Conservation (phyloP, 2,113 vertebrate genomes). For the Aegithalos caudatus region DNA sequence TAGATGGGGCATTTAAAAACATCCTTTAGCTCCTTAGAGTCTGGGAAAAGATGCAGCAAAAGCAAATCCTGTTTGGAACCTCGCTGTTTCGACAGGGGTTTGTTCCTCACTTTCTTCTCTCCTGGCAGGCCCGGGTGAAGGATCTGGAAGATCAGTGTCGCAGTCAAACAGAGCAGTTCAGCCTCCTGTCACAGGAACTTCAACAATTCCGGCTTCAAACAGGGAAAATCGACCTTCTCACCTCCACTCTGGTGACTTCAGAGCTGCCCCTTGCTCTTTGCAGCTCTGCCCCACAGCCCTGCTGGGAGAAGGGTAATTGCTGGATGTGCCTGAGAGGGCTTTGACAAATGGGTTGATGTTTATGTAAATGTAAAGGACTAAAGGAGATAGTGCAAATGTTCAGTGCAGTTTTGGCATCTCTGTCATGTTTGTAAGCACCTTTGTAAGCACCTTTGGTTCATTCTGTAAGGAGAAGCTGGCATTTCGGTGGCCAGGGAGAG, state of each 20-base stretch:
- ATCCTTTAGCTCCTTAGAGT: not conserved
- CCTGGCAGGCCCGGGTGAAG: constrained; percentile 85
- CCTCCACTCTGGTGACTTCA: constrained; percentile 70
- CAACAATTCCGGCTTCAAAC: constrained; percentile 90
- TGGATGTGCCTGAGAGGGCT: not conserved
- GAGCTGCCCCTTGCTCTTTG: constrained; percentile 66
- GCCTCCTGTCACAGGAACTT: constrained; percentile 89
- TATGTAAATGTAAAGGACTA: not conserved
- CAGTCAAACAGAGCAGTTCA: constrained; percentile 92
- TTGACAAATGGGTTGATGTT: not conserved
- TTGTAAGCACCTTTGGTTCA: not conserved
- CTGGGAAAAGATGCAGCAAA: not conserved
- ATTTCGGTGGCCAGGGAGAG: not conserved
- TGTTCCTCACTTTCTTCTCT: not conserved
- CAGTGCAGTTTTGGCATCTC: not conserved
- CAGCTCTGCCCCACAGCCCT: constrained; percentile 37
- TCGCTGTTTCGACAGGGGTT: not conserved
- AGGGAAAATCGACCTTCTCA: constrained; percentile 84
- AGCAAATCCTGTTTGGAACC: not conserved
- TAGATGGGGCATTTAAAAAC: not conserved
- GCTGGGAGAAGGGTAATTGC: constrained; percentile 44
- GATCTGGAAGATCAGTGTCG: constrained; percentile 95
- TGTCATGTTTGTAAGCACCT: too few species aligned
- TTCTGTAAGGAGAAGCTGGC: not conserved
- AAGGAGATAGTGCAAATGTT: not conserved